Conservation (phyloP, 2,113 vertebrate species). For the Bos javanicus region DNA sequence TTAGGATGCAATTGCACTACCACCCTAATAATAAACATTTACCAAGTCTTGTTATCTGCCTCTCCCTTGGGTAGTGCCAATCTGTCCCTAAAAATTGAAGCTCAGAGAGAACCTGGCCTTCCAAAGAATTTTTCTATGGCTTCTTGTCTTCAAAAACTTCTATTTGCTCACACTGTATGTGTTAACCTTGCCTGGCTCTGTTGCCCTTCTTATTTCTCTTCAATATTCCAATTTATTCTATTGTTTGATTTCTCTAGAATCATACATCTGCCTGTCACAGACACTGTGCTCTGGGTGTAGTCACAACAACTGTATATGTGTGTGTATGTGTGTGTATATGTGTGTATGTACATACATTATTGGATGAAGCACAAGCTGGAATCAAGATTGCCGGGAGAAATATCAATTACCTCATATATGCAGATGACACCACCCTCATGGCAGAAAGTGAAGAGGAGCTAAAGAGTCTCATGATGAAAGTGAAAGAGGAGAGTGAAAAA, state of each 20-base stretch:
- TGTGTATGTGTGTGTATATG: background rate
- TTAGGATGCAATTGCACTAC: background rate
- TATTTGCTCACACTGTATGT: background rate
- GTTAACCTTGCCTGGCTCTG: background rate
- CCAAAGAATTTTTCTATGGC: background rate
- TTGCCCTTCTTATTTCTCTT: background rate
- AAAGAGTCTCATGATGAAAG: background rate
- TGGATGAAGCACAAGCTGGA: background rate
- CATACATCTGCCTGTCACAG: background rate
- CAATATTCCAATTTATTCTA: background rate
- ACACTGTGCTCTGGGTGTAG: background rate
- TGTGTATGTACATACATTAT: background rate
- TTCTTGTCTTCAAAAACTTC: background rate
- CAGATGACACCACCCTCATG: background rate
- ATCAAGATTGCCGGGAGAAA: background rate
- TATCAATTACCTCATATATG: background rate
- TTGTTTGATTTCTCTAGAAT: background rate
- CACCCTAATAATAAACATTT: background rate
- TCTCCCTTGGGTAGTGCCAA: background rate
- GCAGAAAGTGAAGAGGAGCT: background rate
- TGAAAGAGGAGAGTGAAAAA: background rate
- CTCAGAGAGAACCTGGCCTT: background rate
- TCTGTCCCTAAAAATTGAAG: background rate
- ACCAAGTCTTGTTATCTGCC: background rate
- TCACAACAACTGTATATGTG: background rate